Evolutionary conservation across 2,797 vertebrate species (phyloP), one percentile per base, ranked within the genome.

Genomic region (Podargus strigoides): DNA sequence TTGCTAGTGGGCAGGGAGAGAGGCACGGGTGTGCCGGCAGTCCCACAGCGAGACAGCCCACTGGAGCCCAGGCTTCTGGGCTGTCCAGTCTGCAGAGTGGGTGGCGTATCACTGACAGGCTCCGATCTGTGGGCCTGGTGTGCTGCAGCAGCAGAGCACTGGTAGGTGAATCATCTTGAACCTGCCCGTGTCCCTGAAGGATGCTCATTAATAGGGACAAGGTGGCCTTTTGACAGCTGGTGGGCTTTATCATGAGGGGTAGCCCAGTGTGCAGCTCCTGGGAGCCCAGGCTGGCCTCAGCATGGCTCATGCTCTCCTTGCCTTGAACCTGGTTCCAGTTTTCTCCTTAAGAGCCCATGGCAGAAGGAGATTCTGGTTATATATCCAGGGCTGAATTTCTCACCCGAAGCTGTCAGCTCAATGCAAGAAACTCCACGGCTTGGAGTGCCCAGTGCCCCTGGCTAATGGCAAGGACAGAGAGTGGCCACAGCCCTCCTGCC

Each of bases 1-100:
- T 2, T n/a, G 28, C 28, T 20, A 9, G 30, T 0, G 2, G 52
- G 28, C 41, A 56, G 19, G 14, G 62, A 34, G 27, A 44, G 16
- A 36, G 58, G 24, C 20, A 2, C 14, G 24, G 28, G 14, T 8
- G 36, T 1, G 10, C 17, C 41, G 14, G 56, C 0, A 1, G 49
- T 5, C 62, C 36, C 27, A 7, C 44, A n/a, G n/a, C n/a, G n/a
- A 7, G 15, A 16, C 50, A 32, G 32, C 58, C 16, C 4, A 0
- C 3, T 3, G 39, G 28, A 91, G 18, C 44, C 46, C 3, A 2
- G 16, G 30, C 28, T 50, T 14, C 14, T 1, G 17, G 39, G 30
- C 30, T 44, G 85, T 36, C 26, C 12, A 13, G 19, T 2, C 21
- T 32, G 34, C 53, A 18, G 46, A 8, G 16, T 5, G 34, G 66